Evolutionary conservation across 64 coral and sea anemone genomes (phyloP).

Genomic region (Dendronephthya gigantea): DNA sequence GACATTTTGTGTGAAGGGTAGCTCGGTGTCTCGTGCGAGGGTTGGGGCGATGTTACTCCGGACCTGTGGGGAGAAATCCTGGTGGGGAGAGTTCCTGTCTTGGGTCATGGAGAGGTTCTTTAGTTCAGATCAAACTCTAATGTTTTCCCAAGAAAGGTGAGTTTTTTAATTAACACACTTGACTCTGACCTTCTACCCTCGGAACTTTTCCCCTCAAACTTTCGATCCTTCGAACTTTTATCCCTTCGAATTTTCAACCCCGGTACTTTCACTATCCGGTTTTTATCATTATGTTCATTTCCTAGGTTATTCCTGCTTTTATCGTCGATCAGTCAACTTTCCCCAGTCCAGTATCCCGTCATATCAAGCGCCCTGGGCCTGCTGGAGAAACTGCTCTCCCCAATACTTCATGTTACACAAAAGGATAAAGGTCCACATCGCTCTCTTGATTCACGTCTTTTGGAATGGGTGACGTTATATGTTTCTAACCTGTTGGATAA

Average conservation of each 20-base stretch:
- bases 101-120: slow-evolving; percentile 77
- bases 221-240: too few relatives aligned
- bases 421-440: neutral
- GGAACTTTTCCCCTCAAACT: too few relatives aligned
- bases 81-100: slow-evolving; percentile 91
- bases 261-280: too few relatives aligned
- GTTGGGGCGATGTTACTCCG: slow-evolving; percentile 67
- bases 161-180: neutral
- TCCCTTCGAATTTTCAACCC: too few relatives aligned
- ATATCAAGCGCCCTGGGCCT: slow-evolving; percentile 56
- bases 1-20: slow-evolving; percentile 74
- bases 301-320: slow-evolving; percentile 79
- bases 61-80: slow-evolving; percentile 53
- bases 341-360: slow-evolving; percentile 25
- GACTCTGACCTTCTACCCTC: neutral
- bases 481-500: neutral
- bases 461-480: slow-evolving; percentile 11
- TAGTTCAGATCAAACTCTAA: slow-evolving; percentile 45
- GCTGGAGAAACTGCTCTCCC: slow-evolving; percentile 50
- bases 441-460: neutral
- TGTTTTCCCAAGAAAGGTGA: slow-evolving; percentile 87
- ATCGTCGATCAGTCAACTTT: slow-evolving; percentile 45
- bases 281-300: neutral
- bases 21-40: slow-evolving; percentile 52
- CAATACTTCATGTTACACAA: neutral